Percentiles rank a stretch among this genome's conserved stretches.
Evolutionary conservation across 92 coral and sea anemone genomes (phyloP).

Genomic region (Parazoanthus darwini): DNA sequence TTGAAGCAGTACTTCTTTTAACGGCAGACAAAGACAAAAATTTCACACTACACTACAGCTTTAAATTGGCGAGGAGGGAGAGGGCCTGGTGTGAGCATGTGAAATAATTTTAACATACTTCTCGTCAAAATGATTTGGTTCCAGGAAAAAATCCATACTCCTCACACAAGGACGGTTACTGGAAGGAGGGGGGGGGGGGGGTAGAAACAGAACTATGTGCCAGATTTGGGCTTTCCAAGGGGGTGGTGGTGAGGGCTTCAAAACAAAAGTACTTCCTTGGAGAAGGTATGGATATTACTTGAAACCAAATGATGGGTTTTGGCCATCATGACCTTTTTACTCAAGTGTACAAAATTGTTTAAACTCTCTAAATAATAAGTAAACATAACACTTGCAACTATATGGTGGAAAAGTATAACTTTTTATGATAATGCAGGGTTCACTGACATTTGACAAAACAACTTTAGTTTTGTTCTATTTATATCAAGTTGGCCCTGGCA

Average conservation of each 20-base stretch:
- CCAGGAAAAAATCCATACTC: no score
- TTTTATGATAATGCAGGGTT: not conserved
- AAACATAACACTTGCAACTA: constrained; percentile 6
- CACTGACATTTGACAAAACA: not conserved
- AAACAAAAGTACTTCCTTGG: not conserved
- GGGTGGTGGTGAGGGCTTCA: not conserved
- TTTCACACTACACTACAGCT: not conserved
- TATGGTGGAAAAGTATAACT: not conserved
- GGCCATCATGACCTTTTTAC: not conserved
- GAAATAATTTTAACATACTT: no score
- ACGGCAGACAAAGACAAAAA: not conserved
- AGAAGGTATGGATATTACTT: not conserved
- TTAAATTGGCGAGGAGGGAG: not conserved
- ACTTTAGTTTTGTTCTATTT: not conserved
- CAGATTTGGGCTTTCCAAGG: not conserved
- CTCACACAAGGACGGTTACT: not conserved
- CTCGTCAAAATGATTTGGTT: no score
- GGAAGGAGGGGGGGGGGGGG: not conserved
- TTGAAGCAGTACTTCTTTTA: no score
- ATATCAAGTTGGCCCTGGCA: not conserved
- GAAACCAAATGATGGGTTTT: not conserved
- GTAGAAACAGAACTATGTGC: not conserved
- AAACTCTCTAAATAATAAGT: not conserved
- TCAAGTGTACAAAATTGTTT: not conserved
- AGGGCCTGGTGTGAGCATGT: not conserved